Conservation (phyloP, 2,797 vertebrate genomes). For the Cossypha caffra region DNA sequence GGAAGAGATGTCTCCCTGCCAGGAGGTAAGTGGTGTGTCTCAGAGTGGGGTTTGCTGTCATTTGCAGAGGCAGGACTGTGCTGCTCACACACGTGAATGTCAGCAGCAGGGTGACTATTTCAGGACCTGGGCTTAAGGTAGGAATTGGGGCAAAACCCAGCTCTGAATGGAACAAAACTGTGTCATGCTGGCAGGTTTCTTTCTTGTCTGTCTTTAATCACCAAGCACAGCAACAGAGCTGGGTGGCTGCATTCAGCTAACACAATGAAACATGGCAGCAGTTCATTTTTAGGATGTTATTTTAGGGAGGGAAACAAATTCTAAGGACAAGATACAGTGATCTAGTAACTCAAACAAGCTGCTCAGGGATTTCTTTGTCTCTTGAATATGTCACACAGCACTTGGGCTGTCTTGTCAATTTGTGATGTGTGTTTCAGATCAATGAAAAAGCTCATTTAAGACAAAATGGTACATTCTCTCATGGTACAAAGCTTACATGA, state of each 20-base stretch:
- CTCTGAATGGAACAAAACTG: not conserved
- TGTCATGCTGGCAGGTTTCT: not conserved
- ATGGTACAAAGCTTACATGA: not conserved
- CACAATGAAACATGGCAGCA: not conserved
- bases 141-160: not conserved
- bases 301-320: not conserved
- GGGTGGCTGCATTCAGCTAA: not conserved
- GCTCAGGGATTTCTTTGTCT: not conserved
- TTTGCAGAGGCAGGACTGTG: not conserved
- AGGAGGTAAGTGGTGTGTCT: not conserved
- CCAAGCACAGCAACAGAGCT: not conserved
- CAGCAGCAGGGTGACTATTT: not conserved
- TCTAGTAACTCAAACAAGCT: not conserved
- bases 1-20: not conserved
- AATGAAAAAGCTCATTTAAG: not conserved
- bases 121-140: not conserved
- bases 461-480: not conserved
- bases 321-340: not conserved
- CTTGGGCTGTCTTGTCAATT: not conserved
- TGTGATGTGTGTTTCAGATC: conserved; percentile 6
- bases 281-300: not conserved
- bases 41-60: not conserved
- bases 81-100: not conserved
- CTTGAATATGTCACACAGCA: not conserved
- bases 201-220: not conserved